Base-by-base conservation (phyloP, 2,888 invertebrate genomes). In the Apocheima hispidaria region DNA sequence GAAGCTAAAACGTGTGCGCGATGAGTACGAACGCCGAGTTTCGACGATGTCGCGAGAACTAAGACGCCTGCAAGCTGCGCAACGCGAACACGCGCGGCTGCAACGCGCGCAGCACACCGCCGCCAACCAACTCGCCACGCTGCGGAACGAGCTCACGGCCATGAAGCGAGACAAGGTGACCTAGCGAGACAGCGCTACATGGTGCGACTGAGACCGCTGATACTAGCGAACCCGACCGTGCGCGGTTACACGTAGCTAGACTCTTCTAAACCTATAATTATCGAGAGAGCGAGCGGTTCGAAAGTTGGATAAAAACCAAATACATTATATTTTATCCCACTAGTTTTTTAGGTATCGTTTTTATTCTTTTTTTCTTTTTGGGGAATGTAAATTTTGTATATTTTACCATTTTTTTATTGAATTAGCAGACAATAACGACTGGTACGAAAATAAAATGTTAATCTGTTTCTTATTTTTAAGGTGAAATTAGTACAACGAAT, bases 401-500 rank as follows among this genome's bases (percentile, higher is more conserved):
- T n/a, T n/a, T n/a, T n/a, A n/a, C n/a, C n/a, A n/a, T n/a, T n/a
- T n/a, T n/a, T n/a, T n/a, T n/a, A n/a, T n/a, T n/a, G n/a, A n/a
- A n/a, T n/a, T n/a, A n/a, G n/a, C n/a, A n/a, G n/a, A 7, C 0
- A 26, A 26, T 26, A 26, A 26, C 7, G 26, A 0, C 26, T 2
- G 2, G 1, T 2, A 7, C 26, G 0, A 4, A 26, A 26, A 26
- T 4, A 23, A 23, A 23, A 23, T 4, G 2, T 23, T 23, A 23
- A 23, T 23, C 3, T 23, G 23, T 23, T 2, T 10, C 40, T 40
- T 53, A 18, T 9, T 28, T 80, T 71, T 12, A 73, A 95, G 94
- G 96, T 97, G 0, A 95, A 96, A 80, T 90, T 99, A 56, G 96
- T 99, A 78, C 97, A 98, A 79, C 97, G 97, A 87, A 98, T 99